phyloP scores from a whole-genome alignment of 1,140 invertebrate genomes.

The Cryptotermes secundus region DNA sequence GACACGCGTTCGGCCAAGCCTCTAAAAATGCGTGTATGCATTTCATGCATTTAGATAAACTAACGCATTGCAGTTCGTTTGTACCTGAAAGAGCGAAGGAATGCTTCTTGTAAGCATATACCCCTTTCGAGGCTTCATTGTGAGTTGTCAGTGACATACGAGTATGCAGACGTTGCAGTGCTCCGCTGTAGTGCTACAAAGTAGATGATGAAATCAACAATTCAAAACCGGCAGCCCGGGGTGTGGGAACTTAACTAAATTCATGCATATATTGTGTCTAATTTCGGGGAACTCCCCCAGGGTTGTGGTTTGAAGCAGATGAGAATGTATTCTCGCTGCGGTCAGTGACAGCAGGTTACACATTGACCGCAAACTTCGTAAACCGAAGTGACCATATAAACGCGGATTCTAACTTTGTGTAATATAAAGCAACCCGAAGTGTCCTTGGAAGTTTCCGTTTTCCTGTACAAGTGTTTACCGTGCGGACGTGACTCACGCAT shows the following conservation, averaged over 20 bases:
- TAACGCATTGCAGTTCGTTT: too few relatives aligned
- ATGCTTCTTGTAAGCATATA: too few relatives aligned
- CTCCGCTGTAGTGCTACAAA: background rate
- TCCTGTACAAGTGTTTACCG: background rate
- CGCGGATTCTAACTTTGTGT: background rate
- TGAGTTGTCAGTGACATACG: too few relatives aligned
- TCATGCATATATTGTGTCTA: constrained; percentile 11
- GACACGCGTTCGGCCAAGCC: too few relatives aligned
- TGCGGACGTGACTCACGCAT: too few relatives aligned
- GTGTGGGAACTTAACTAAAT: background rate
- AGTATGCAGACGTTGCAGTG: too few relatives aligned
- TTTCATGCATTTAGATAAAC: too few relatives aligned
- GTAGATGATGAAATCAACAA: constrained; percentile 17
- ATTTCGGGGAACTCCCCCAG: background rate
- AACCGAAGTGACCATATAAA: background rate
- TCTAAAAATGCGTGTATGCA: too few relatives aligned
- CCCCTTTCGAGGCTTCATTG: too few relatives aligned
- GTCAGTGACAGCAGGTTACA: background rate
- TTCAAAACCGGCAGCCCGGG: background rate
- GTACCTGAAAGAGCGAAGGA: too few relatives aligned
- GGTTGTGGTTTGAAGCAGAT: background rate
- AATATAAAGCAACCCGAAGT: background rate
- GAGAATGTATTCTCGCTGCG: background rate
- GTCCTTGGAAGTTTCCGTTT: background rate
- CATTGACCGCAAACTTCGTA: background rate